A percentile compares a stretch with the other conserved stretches of the same genome.
Evolutionary conservation across 2,113 vertebrate species (phyloP).

Genomic region (Megaceryle maxima): DNA sequence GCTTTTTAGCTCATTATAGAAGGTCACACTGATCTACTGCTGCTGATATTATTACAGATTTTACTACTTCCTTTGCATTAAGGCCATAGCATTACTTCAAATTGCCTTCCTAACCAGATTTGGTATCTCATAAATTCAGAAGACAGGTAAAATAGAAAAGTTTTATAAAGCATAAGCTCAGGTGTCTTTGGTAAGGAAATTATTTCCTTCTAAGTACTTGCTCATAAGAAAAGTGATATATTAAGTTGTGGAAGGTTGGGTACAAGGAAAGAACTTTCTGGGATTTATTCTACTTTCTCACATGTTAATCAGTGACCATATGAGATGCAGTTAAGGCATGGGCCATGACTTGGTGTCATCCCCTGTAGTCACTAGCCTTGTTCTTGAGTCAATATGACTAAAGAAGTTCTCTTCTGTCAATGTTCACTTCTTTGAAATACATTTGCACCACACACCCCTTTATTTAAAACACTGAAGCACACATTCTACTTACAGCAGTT

Average conservation of each 20-base stretch:
- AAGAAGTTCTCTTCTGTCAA: not conserved
- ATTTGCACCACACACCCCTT: not conserved
- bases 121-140: constrained; percentile 56
- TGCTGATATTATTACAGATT: constrained; percentile 27
- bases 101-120: constrained; percentile 58
- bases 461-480: not conserved
- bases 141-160: constrained; percentile 50
- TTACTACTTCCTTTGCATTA: constrained; percentile 44
- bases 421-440: not conserved
- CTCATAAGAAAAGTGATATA: not conserved
- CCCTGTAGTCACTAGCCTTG: not conserved
- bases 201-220: constrained; percentile 26
- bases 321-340: not conserved
- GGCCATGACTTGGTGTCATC: not conserved
- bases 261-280: not conserved
- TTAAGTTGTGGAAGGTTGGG: not conserved
- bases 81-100: constrained; percentile 30
- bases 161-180: constrained; percentile 52
- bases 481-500: not conserved
- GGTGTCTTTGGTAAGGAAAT: constrained; percentile 49
- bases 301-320: not conserved
- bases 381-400: not conserved
- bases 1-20: not conserved
- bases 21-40: constrained; percentile 14
- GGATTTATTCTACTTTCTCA: not conserved